Conservation (phyloP, 2,888 invertebrate genomes). For the Geotrupes spiniger region DNA sequence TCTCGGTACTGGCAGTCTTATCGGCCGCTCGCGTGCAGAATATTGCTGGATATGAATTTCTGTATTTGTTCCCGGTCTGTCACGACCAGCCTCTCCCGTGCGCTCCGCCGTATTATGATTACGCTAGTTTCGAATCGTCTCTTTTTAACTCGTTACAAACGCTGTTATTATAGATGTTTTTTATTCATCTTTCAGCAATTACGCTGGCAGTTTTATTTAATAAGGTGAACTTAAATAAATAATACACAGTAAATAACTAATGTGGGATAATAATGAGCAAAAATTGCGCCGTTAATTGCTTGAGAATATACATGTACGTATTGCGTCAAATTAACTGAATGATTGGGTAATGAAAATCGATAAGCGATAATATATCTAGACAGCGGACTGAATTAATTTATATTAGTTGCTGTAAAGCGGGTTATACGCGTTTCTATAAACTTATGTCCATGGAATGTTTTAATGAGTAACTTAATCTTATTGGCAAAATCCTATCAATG, state of each 20-base stretch:
- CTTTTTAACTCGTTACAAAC: conserved; percentile 4
- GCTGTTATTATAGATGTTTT: neutral
- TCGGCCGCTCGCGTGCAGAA: conserved; percentile 28
- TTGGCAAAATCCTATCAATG: too few species aligned
- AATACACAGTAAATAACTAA: conserved; percentile 4
- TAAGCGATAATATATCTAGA: too few species aligned
- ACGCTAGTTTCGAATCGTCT: conserved; percentile 5
- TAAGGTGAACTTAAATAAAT: conserved; percentile 1
- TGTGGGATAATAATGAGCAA: neutral
- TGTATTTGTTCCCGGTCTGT: conserved; percentile 26
- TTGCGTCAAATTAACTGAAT: too few species aligned
- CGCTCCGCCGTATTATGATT: conserved; percentile 6
- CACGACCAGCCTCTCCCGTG: conserved; percentile 18
- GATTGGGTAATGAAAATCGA: too few species aligned
- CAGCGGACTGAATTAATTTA: too few species aligned
- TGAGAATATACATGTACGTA: neutral
- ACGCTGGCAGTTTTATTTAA: conserved; percentile 4
- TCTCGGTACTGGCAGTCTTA: conserved; percentile 17
- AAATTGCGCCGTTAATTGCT: conserved; percentile 1
- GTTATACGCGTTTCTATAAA: too few species aligned
- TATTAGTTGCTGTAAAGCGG: too few species aligned
- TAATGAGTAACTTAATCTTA: too few species aligned
- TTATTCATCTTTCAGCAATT: neutral
- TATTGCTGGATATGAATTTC: conserved; percentile 29
- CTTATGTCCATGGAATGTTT: too few species aligned